A percentile compares a stretch with the other conserved stretches of the same genome.
phyloP scores from a whole-genome alignment of 2,888 invertebrate species.

The Temnothorax ravouxi region DNA sequence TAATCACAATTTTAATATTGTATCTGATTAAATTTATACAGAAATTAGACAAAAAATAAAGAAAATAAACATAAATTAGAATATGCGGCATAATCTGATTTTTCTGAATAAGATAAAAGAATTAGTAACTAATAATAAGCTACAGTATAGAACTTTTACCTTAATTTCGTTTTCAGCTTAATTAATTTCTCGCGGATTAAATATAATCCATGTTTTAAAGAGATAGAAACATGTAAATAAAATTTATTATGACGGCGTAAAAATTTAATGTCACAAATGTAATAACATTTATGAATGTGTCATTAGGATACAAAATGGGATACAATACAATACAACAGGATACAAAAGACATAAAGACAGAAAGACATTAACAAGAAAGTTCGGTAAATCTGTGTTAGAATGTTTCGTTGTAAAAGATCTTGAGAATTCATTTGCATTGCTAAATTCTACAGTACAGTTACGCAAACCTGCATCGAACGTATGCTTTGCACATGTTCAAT shows the following conservation, averaged over 20 bases:
- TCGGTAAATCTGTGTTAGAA: not conserved
- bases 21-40: not conserved
- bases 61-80: not conserved
- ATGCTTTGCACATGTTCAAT: conserved; percentile 61
- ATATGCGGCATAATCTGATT: not conserved
- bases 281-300: not conserved
- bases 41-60: not conserved
- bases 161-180: not conserved
- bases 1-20: not conserved
- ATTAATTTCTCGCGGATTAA: not conserved
- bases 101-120: not conserved
- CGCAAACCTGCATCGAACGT: conserved; percentile 50
- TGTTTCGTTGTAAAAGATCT: conserved; percentile 12
- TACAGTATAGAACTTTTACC: not conserved
- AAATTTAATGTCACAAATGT: not conserved
- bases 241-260: not conserved
- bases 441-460: conserved; percentile 52
- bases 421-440: conserved; percentile 58
- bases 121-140: not conserved
- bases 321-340: too few species aligned
- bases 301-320: not conserved
- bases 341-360: too few species aligned
- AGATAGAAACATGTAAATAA: not conserved
- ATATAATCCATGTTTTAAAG: not conserved
- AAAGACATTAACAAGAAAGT: not conserved